Base-by-base conservation (phyloP, 2,888 invertebrate genomes). In the Arctia plantaginis region DNA sequence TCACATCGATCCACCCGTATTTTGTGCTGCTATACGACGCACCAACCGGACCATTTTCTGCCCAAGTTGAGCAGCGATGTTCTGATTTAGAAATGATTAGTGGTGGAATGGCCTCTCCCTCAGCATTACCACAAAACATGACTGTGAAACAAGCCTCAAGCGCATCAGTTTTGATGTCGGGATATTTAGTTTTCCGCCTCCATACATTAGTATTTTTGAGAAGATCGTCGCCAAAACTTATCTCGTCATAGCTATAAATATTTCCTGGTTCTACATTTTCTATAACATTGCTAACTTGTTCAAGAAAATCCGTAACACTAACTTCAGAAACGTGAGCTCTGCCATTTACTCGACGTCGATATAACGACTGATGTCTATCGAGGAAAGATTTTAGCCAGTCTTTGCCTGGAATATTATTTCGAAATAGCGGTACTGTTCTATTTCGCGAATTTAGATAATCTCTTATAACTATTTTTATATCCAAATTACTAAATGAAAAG, bases 201-300 rank as follows among this genome's bases (percentile, higher is more conserved):
- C 76, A 77, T 66, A 87, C 82, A 30, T 82, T 79, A 72, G 79
- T 84, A 76, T 83, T 85, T 44, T 73, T 79, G 7, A 87, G 88
- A 44, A 89, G 87, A 73, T 92, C 88, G 75, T 91, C 90, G 12
- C 78, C 66, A 44, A 92, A 72, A 68, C 87, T 85, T 0, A 88
- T 89, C 75, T 90, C 89, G 69, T 90, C 90, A 78, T 88, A 92
- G 67, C 89, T 90, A 71, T 84, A 83, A 12, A 90, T 85, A 69
- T 87, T 84, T 39, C 81, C 69, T 12, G 79, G 75, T 13, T 79
- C 78, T 8, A 85, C 77, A 44, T 77, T 80, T 68, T 77, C 72
- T 39, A 78, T 51, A 65, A 76, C 74, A 13, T 27, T 62, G 13
- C 67, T 69, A n/a, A 83, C 67, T 72, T 83, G 77, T 39, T 83